Evolutionary conservation across 2,888 invertebrate genomes (phyloP).

Genomic region (Sinhomidia bicolor): DNA sequence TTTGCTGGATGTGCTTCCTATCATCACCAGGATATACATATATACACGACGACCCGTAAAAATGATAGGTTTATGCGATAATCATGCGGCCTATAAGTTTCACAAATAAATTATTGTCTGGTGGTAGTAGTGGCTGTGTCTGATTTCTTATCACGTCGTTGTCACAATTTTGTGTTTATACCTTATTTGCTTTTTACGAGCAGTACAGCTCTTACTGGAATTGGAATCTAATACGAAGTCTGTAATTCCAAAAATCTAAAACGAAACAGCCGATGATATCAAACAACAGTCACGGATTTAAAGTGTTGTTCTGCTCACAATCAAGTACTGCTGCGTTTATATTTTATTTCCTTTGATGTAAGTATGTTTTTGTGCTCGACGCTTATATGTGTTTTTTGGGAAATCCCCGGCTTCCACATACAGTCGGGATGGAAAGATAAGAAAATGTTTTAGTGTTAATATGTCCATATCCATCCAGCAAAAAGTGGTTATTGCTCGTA

Average conservation of each 20-base stretch:
- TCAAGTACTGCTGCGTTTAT: background rate
- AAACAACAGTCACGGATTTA: background rate
- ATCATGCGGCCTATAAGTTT: background rate
- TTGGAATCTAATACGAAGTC: background rate
- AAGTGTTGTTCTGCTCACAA: background rate
- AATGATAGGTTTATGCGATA: background rate
- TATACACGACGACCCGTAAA: no score
- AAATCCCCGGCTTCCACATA: background rate
- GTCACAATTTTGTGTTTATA: background rate
- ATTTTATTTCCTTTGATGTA: background rate
- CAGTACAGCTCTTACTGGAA: background rate
- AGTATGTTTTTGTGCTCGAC: background rate
- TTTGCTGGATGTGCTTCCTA: background rate
- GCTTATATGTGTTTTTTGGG: background rate
- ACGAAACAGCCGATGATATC: background rate
- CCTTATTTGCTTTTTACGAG: background rate
- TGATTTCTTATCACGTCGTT: background rate
- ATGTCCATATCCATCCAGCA: background rate
- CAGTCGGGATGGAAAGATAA: background rate
- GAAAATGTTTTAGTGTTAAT: background rate
- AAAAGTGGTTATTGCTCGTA: background rate
- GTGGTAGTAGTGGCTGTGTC: background rate
- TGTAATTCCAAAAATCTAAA: background rate
- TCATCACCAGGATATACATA: background rate
- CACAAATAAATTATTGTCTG: slow-evolving; percentile 8